These are phyloP conservation scores for Ceratina australensis DNA, from an alignment of 1,140 invertebrate species.

Conservation along the genomic window DNA sequence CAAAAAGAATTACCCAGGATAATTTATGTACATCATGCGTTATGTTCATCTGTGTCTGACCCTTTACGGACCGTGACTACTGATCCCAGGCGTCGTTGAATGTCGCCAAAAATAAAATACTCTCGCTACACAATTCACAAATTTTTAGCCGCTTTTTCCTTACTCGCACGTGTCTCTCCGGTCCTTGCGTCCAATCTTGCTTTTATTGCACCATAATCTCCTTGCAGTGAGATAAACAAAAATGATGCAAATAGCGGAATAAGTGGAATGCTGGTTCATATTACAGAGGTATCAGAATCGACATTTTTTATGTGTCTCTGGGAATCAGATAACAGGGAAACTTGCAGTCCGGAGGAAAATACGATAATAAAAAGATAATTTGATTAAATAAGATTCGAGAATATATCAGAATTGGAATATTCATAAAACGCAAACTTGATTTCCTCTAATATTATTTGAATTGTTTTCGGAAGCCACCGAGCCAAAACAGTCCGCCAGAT, in stretches of 20 bases:
- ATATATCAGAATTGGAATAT: background rate
- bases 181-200: background rate
- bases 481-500: constrained; percentile 47
- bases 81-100: background rate
- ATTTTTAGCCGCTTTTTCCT: background rate
- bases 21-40: no score
- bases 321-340: background rate
- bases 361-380: background rate
- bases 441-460: constrained; percentile 21
- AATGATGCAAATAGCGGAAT: no score
- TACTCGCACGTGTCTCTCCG: background rate
- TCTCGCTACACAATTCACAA: background rate
- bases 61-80: constrained; percentile 5
- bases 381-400: background rate
- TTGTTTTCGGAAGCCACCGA: constrained; percentile 17
- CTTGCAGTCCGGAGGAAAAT: background rate
- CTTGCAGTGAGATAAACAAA: background rate
- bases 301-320: background rate
- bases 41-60: background rate
- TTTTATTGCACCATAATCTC: constrained; percentile 1
- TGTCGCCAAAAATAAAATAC: background rate
- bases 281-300: background rate
- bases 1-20: no score
- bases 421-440: constrained; percentile 16
- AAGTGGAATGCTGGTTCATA: background rate